Evolutionary conservation across 2,113 vertebrate genomes (phyloP).

Genomic region (Lycaon pictus): DNA sequence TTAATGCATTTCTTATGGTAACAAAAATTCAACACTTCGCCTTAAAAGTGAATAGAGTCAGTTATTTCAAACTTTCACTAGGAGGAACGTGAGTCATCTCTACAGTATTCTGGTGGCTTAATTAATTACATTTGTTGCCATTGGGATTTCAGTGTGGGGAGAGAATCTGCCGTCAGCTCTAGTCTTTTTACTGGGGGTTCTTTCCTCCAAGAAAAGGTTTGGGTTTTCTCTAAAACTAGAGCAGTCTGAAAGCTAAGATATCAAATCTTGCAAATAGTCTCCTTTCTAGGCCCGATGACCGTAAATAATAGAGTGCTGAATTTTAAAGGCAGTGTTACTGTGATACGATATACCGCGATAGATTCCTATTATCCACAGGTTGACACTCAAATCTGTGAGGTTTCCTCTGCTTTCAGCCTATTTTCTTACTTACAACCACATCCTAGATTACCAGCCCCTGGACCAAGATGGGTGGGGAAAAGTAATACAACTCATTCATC

Average conservation of each 20-base stretch:
- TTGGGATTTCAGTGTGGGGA: neutral
- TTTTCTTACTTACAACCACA: neutral
- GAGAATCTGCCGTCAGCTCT: neutral
- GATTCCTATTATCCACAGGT: neutral
- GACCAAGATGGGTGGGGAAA: neutral
- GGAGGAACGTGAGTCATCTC: neutral
- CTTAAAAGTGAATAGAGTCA: neutral
- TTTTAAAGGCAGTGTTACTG: neutral
- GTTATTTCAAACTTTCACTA: neutral
- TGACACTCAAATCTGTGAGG: neutral
- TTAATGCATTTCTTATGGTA: conserved; percentile 14
- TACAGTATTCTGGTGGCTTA: neutral
- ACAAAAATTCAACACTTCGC: neutral
- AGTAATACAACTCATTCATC: neutral
- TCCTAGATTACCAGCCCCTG: neutral
- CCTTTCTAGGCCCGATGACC: neutral
- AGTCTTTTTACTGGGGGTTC: neutral
- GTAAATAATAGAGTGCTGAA: neutral
- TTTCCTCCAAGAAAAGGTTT: neutral
- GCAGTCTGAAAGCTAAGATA: neutral
- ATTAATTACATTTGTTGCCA: neutral
- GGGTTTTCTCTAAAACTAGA: neutral
- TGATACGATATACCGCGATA: neutral
- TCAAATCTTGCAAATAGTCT: neutral
- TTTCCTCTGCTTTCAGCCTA: neutral